phyloP scores from a whole-genome alignment of 2,888 invertebrate genomes.

The Lepas anatifera region DNA sequence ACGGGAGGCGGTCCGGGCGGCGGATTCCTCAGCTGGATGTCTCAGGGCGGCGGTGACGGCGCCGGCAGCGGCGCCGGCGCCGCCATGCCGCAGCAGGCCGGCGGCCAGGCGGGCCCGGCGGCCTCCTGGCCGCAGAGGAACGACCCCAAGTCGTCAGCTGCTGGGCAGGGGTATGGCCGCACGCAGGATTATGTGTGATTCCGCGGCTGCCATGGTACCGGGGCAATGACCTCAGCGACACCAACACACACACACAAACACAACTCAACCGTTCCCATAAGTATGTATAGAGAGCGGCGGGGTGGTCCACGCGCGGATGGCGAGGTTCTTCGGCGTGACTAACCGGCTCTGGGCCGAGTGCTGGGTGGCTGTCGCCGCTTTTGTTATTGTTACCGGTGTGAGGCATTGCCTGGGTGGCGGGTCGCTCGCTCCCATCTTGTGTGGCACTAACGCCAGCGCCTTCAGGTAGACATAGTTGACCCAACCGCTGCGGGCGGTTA shows the following conservation, averaged over 20 bases:
- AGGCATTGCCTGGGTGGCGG: neutral
- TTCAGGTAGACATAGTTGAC: too few relatives aligned
- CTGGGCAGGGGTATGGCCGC: neutral
- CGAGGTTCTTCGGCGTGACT: too few relatives aligned
- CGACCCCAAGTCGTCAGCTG: neutral
- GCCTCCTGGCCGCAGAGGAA: neutral
- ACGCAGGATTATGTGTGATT: neutral
- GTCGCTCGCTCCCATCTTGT: too few relatives aligned
- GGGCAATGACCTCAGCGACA: too few relatives aligned
- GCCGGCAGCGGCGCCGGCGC: conserved; percentile 22
- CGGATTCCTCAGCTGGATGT: conserved; percentile 58
- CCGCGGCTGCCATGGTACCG: neutral
- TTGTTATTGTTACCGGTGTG: conserved; percentile 12
- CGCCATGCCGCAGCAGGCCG: conserved; percentile 29
- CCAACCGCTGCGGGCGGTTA: too few relatives aligned
- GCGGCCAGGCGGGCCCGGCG: neutral
- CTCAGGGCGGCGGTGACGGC: conserved; percentile 45
- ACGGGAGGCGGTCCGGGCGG: conserved; percentile 35
- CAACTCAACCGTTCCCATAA: too few relatives aligned
- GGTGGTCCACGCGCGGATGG: neutral
- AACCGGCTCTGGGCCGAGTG: too few relatives aligned
- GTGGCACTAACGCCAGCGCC: too few relatives aligned
- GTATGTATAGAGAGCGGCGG: too few relatives aligned
- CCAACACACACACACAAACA: too few relatives aligned
- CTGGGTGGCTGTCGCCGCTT: neutral